A percentile compares a stretch with the other conserved stretches of the same genome.
Conservation (phyloP, 2,888 invertebrate genomes). For the Amphipoea lucens region DNA sequence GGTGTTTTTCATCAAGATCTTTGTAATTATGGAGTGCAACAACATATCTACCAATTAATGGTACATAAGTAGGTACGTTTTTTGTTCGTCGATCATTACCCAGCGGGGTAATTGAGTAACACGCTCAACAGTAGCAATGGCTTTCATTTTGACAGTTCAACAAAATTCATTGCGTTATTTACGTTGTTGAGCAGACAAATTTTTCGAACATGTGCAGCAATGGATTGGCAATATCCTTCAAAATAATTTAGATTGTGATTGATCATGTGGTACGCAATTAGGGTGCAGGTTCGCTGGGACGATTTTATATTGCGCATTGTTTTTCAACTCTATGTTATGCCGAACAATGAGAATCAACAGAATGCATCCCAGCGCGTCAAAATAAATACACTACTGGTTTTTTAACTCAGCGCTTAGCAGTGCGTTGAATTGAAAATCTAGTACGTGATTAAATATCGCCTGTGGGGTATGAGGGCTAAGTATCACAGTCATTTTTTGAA, state of each 20-base stretch:
- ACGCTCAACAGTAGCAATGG: not conserved
- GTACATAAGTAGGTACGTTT: not conserved
- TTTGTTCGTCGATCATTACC: not conserved
- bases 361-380: not conserved
- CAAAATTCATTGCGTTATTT: not conserved
- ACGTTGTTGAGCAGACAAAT: not conserved
- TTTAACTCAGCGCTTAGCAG: not conserved
- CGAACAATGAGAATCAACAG: not conserved
- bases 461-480: not conserved
- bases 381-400: not conserved
- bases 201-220: not conserved
- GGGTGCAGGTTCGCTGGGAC: not conserved
- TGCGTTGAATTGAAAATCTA: not conserved
- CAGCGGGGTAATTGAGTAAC: not conserved
- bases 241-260: not conserved
- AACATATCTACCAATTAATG: not conserved
- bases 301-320: not conserved
- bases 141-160: not conserved
- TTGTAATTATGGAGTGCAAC: not conserved
- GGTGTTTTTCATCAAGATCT: conserved; percentile 24
- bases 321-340: not conserved
- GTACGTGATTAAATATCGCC: not conserved
- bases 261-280: not conserved
- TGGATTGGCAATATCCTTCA: not conserved
- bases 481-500: not conserved